Evolutionary conservation across 1,140 invertebrate species (phyloP), one percentile per base, ranked within the genome.

Genomic region (Aleiodes sp.): DNA sequence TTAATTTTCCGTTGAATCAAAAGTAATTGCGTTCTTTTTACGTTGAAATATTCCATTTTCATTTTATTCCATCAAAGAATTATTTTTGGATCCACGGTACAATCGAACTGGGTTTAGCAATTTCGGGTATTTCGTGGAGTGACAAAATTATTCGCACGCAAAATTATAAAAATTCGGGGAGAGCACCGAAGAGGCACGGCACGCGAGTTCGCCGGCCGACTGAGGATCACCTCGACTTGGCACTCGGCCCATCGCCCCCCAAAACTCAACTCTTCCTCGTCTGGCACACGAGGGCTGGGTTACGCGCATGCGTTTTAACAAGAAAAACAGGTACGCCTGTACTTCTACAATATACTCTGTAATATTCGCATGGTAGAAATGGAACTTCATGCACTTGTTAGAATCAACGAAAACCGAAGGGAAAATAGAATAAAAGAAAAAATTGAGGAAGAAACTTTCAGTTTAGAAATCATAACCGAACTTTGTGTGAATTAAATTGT

Each of bases 181-280:
- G n/a, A n/a, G n/a, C n/a, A 59, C 72, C 73, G 76, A 74, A 80
- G 80, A 79, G 79, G 75, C 81, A 80, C 84, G 81, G 81, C 83
- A 82, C 83, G 83, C 84, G 81, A 84, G 81, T 82, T 83, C 79
- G 83, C 84, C 83, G 83, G 82, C 83, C 83, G 80, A 86, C 84
- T 86, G 81, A 83, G 76, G 68, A 74, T 78, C 79, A 68, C 73
- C 73, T 75, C 75, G 31, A 72, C 66, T 66, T 75, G 73, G 71
- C 72, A 68, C 69, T 67, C 76, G 70, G 72, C 75, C 73, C 31
- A 33, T 8, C 31, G 71, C 69, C 71, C 72, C 74, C 76, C 73
- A 70, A 80, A 78, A 77, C 78, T 75, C 74, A 72, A 73, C 70
- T 73, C 72, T 73, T 84, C 78, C 77, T 72, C 73, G 75, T 79